A percentile compares a stretch with the other conserved stretches of the same genome.
Conservation (phyloP, 2,797 vertebrate genomes). For the Natrix natrix region DNA sequence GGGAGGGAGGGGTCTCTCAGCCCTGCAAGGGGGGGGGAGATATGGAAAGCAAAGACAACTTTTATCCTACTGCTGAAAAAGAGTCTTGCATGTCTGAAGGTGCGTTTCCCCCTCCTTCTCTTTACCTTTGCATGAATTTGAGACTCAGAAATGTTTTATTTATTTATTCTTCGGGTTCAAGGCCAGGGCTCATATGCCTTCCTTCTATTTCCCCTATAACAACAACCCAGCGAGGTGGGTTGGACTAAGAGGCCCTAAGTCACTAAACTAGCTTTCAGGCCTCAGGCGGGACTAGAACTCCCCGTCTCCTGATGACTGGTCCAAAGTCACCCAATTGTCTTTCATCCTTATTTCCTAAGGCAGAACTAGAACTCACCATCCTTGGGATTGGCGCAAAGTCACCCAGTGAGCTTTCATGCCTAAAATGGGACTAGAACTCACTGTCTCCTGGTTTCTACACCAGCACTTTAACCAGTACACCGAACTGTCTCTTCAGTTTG, state of each 20-base stretch:
- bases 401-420: no score
- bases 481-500: background rate
- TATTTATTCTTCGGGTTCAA: accelerated
- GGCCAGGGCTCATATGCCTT: background rate
- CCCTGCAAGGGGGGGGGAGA: background rate
- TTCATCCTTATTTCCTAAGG: no score
- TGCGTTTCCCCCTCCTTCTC: background rate
- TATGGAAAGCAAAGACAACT: accelerated
- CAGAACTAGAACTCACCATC: no score
- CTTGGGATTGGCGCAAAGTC: no score
- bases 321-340: accelerated
- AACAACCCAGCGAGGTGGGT: background rate
- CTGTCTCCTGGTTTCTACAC: background rate
- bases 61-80: background rate
- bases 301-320: background rate
- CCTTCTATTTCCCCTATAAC: background rate
- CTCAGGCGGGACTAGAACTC: background rate
- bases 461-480: background rate
- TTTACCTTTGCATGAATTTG: background rate
- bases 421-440: no score
- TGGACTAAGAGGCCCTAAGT: background rate
- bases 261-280: background rate
- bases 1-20: background rate
- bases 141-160: background rate
- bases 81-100: background rate